Evolutionary conservation across 2,888 invertebrate genomes (phyloP).

Genomic region (Chelonus formosanus): DNA sequence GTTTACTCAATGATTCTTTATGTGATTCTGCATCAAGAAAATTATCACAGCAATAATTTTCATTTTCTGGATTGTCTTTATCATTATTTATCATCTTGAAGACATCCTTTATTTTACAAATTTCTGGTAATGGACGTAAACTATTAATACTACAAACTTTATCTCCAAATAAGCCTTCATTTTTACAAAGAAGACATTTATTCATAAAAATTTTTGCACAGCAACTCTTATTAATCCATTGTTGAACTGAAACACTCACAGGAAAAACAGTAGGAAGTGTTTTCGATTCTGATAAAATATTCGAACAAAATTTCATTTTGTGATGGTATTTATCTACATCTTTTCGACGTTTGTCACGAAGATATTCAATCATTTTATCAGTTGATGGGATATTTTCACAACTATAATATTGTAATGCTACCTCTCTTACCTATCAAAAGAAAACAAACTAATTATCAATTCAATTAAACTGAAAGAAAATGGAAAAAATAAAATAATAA

Average conservation of each 20-base stretch:
- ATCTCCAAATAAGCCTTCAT: constrained; percentile 20
- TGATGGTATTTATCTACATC: constrained; percentile 45
- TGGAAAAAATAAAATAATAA: background rate
- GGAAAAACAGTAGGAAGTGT: constrained; percentile 36
- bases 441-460: no score
- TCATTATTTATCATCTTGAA: constrained; percentile 43
- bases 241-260: constrained; percentile 48
- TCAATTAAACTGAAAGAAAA: no score
- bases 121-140: constrained; percentile 40
- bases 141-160: constrained; percentile 45
- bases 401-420: constrained; percentile 77
- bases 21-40: constrained; percentile 21
- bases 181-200: constrained; percentile 53
- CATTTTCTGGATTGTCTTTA: constrained; percentile 37
- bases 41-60: constrained; percentile 48
- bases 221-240: constrained; percentile 59
- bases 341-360: constrained; percentile 55
- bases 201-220: constrained; percentile 56
- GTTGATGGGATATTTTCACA: constrained; percentile 70
- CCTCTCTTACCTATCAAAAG: constrained; percentile 72
- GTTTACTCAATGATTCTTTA: constrained; percentile 18
- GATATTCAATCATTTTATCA: constrained; percentile 65
- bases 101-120: constrained; percentile 53
- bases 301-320: constrained; percentile 44
- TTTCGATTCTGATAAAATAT: constrained; percentile 45